phyloP scores from a whole-genome alignment of 2,888 invertebrate genomes.

The Ischnura elegans region DNA sequence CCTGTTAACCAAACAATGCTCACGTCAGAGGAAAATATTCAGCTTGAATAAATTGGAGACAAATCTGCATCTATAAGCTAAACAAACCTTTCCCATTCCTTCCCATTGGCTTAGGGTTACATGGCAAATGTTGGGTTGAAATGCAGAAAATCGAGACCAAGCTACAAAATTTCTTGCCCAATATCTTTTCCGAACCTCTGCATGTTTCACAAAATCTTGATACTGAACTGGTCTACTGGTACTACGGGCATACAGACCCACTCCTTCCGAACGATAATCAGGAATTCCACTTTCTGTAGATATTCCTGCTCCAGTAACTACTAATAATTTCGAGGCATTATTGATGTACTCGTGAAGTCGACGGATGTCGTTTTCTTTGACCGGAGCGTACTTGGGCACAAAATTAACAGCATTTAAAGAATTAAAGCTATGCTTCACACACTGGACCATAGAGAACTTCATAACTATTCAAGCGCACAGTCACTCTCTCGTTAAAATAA shows the following conservation, averaged over 20 bases:
- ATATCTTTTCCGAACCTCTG: constrained; percentile 87
- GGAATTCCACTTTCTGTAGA: constrained; percentile 98
- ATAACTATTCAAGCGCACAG: neutral
- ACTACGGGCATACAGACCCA: constrained; percentile 93
- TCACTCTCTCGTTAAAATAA: neutral
- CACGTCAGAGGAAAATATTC: constrained; percentile 37
- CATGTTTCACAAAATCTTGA: constrained; percentile 88
- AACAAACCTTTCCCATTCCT: constrained; percentile 74
- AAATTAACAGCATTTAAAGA: constrained; percentile 75
- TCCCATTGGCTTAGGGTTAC: constrained; percentile 86
- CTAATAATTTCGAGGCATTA: constrained; percentile 81
- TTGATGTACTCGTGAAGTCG: constrained; percentile 82
- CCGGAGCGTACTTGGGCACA: constrained; percentile 88
- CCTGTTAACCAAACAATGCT: constrained; percentile 75
- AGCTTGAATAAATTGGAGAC: too few species aligned
- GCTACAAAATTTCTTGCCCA: constrained; percentile 98
- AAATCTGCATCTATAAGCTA: neutral
- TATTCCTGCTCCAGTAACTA: constrained; percentile 96
- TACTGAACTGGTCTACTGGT: constrained; percentile 90
- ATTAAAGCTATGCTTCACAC: neutral
- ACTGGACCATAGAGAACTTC: neutral
- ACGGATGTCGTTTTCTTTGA: constrained; percentile 81
- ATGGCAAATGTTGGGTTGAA: constrained; percentile 89
- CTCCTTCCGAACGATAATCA: constrained; percentile 95
- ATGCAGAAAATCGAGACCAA: constrained; percentile 81